phyloP scores from a whole-genome alignment of 2,797 vertebrate species.

The Kryptolebias ocellatus region DNA sequence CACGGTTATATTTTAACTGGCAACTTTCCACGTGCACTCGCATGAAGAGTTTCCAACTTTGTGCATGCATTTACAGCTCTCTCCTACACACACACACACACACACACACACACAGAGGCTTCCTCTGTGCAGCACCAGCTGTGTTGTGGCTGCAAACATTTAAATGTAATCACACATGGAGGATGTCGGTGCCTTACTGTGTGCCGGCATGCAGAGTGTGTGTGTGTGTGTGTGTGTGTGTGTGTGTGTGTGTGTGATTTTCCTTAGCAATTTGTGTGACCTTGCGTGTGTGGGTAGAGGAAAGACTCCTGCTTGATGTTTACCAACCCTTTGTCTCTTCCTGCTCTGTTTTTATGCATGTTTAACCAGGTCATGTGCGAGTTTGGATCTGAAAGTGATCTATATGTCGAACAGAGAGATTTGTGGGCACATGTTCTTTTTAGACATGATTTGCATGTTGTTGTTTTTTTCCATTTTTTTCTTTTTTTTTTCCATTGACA shows the following conservation, averaged over 20 bases:
- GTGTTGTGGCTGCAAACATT: too few species aligned
- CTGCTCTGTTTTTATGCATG: slow-evolving; percentile 11
- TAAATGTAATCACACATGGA: too few species aligned
- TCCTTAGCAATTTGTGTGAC: too few species aligned
- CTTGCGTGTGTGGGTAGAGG: not conserved
- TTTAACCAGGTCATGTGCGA: not conserved
- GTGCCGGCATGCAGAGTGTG: too few species aligned
- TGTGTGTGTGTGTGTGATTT: too few species aligned
- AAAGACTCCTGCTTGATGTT: slow-evolving; percentile 10
- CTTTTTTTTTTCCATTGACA: not conserved
- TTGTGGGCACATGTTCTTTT: not conserved
- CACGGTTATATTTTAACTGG: not conserved
- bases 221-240: not conserved
- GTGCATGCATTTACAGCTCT: not conserved
- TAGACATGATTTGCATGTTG: not conserved
- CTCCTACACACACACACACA: slow-evolving; percentile 1
- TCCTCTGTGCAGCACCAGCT: too few species aligned
- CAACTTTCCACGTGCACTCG: slow-evolving; percentile 3
- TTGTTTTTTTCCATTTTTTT: not conserved
- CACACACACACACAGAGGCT: slow-evolving; percentile 9
- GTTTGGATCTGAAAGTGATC: not conserved
- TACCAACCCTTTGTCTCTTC: slow-evolving; percentile 23
- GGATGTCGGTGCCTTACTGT: too few species aligned
- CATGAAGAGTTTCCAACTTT: slow-evolving; percentile 1
- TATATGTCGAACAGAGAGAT: not conserved